Conservation (phyloP, 2,797 vertebrate genomes). For the Morelia viridis region DNA sequence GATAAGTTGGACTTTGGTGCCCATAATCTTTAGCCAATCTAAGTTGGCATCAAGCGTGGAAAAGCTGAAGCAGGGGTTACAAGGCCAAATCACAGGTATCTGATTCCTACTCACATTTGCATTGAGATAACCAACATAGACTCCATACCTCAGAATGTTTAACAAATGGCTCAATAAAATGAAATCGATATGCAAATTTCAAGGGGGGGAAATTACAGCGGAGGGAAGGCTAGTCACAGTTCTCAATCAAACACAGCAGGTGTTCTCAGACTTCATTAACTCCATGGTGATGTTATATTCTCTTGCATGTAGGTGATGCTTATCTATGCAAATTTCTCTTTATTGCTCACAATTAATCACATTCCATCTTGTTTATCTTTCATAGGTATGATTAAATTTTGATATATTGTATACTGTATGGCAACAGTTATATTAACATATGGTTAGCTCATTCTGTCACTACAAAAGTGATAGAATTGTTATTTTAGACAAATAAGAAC, state of each 20-base stretch:
- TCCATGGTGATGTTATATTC: constrained; percentile 25
- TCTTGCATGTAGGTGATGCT: constrained; percentile 21
- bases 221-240: not conserved
- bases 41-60: not conserved
- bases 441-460: not conserved
- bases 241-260: constrained; percentile 33
- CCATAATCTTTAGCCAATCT: not conserved
- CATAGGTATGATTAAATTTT: constrained; percentile 31
- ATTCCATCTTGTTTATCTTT: constrained; percentile 28
- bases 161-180: constrained; percentile 17
- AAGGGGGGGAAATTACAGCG: not conserved
- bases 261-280: constrained; percentile 35
- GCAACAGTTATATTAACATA: constrained; percentile 15
- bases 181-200: constrained; percentile 3
- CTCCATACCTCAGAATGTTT: not conserved
- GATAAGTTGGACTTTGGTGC: not conserved
- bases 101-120: constrained; percentile 1
- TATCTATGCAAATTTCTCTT: constrained; percentile 36
- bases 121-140: not conserved
- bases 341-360: constrained; percentile 32
- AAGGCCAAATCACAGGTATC: not conserved
- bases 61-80: not conserved
- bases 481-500: not conserved
- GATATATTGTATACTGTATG: constrained; percentile 22
- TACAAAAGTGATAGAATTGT: constrained; percentile 1